Evolutionary conservation across 2,113 vertebrate genomes (phyloP), one percentile per base, ranked within the genome.

Genomic region (Eurystomus gularis): DNA sequence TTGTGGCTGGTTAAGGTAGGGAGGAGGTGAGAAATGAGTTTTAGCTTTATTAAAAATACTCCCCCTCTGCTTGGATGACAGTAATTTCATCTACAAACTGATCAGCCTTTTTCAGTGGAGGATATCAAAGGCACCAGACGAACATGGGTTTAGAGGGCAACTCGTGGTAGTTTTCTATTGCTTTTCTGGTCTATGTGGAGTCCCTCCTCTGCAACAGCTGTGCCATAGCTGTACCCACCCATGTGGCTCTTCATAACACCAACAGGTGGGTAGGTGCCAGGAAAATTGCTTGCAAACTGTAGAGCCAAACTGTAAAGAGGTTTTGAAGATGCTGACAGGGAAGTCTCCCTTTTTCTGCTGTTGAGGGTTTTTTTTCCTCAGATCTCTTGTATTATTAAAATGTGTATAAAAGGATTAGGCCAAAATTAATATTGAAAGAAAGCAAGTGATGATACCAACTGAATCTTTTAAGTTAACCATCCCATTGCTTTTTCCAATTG

Each of bases 161-260:
- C 39, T 37, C 5, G 0, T 5, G 9, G 69, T 44, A 52, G 35
- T 82, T 78, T 76, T 33, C 64, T n/a, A 7, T 51, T 61, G 20
- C 23, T 94, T 77, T 93, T 82, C 54, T 69, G 52, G 49, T 65
- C 81, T n/a, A 2, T 55, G 37, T 48, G 88, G 88, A 92, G 68
- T 70, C 88, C 92, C 82, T 93, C 85, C 96, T 77, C 84, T 85
- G 75, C 79, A 90, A 31, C 90, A 93, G 49, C 78, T 95, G 82
- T 73, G 82, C 61, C 24, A 6, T 60, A 40, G 52, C 31, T 82
- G 18, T 83, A 73, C 10, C 68, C 70, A 60, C 79, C 90, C 76
- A 11, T 49, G 48, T 4, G 5, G 68, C 82, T 49, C 35, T 68
- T 87, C 33, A 4, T 62, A 61, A 6, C 70, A 80, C 52, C 83